These are phyloP conservation scores for Lophius americanus DNA, from an alignment of 2,797 vertebrate genomes.

Conservation along the genomic window DNA sequence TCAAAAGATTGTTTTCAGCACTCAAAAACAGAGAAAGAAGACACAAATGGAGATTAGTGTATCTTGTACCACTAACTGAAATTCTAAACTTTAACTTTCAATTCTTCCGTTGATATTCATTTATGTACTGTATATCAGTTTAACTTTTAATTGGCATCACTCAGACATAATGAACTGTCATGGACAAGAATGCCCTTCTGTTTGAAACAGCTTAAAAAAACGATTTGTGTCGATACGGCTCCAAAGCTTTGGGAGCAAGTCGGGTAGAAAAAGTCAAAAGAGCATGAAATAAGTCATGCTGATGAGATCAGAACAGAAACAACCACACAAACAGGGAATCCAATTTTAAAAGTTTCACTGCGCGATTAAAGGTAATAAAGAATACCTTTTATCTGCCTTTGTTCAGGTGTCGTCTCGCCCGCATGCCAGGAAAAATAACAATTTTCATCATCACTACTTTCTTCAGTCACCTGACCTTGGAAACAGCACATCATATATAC, in stretches of 20 bases:
- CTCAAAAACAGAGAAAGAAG: background rate
- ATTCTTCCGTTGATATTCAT: too few species aligned
- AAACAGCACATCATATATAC: background rate
- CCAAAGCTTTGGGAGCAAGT: background rate
- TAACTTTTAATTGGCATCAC: too few species aligned
- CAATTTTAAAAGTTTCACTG: background rate
- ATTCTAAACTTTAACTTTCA: too few species aligned
- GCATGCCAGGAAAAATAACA: background rate
- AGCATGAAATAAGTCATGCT: slow-evolving; percentile 13
- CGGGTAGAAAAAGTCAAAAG: background rate
- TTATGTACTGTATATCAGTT: too few species aligned
- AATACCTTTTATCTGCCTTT: background rate
- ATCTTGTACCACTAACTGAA: too few species aligned
- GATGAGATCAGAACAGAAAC: background rate
- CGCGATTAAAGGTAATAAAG: background rate
- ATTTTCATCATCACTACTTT: background rate
- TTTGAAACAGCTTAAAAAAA: background rate
- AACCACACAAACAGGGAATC: slow-evolving; percentile 1
- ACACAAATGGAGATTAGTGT: background rate
- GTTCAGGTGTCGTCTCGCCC: background rate
- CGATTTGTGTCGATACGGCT: background rate
- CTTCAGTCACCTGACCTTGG: background rate
- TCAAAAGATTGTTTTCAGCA: too few species aligned
- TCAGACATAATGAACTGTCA: too few species aligned
- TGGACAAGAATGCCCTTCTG: background rate